Evolutionary conservation across 1,140 invertebrate species (phyloP).

Genomic region (Nasonia longicornis): DNA sequence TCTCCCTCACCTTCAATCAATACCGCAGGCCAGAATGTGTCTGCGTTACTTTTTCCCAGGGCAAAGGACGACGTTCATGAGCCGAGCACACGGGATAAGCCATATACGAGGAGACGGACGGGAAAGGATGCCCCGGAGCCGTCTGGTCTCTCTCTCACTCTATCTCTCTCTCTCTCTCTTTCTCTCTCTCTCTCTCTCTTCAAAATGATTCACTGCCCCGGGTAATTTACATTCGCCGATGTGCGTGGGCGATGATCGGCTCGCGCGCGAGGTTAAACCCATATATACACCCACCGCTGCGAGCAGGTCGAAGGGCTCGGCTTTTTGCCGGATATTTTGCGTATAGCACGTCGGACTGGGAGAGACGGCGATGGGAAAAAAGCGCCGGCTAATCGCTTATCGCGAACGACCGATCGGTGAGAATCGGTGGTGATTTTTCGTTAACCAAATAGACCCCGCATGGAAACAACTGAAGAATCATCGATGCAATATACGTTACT

Average conservation of each 20-base stretch:
- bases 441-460: too few relatives aligned
- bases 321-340: background rate
- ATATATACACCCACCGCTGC: slow-evolving; percentile 66
- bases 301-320: slow-evolving; percentile 2
- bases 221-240: slow-evolving; percentile 67
- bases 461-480: too few relatives aligned
- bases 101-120: slow-evolving; percentile 6
- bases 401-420: too few relatives aligned
- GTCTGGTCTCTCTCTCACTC: slow-evolving; percentile 42
- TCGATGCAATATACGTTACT: too few relatives aligned
- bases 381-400: background rate
- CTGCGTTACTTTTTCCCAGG: slow-evolving; percentile 19
- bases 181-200: slow-evolving; percentile 47
- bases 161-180: too few relatives aligned
- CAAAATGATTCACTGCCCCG: slow-evolving; percentile 68
- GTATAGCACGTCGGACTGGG: background rate
- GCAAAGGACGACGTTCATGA: background rate
- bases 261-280: slow-evolving; percentile 65
- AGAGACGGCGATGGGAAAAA: background rate
- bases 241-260: slow-evolving; percentile 65
- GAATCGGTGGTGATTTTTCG: too few relatives aligned
- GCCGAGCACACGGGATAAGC: slow-evolving; percentile 22
- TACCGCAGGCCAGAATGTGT: slow-evolving; percentile 16
- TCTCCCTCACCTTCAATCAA: slow-evolving; percentile 26
- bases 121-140: slow-evolving; percentile 49